Evolutionary conservation across 2,113 vertebrate genomes (phyloP), one percentile per base, ranked within the genome.

Genomic region (Zeus faber): DNA sequence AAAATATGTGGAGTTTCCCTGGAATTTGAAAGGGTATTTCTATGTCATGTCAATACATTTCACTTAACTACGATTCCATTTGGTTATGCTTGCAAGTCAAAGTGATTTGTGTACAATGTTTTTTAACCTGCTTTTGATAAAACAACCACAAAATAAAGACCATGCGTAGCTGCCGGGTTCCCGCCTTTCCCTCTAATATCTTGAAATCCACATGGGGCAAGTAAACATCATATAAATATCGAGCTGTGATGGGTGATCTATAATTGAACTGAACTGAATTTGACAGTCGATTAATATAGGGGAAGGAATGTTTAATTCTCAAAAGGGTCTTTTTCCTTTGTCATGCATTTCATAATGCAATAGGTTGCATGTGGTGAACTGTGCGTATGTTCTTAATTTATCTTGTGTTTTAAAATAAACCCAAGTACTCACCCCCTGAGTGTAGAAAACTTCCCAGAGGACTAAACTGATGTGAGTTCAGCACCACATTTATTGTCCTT

Each of bases 341-440:
- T 54, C 25, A 62, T 57, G 23, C 40, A 40, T 65, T 56, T 71
- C 50, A 72, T 54, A 68, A 79, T 70, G 58, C 27, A 78, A 45
- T 59, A 20, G 69, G 62, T 70, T 40, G 44, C 49, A 74, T 85
- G 58, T 50, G 51, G 47, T 57, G 52, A 76, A 60, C 35, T 68
- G 60, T 26, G 26, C 44, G 70, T 83, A 83, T 90, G 83, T 81
- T 88, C 88, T 82, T 79, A 67, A 80, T 91, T 84, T 85, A 72
- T 78, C 43, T 63, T 81, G 17, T 74, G 70, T 88, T 84, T 76
- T 71, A 77, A 86, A 76, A 81, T 63, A 69, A 85, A 45, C 35
- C 50, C 29, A 82, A 72, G 72, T 87, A 81, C 85, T 87, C 57
- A 49, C 80, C 69, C 65, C n/a, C 49, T 66, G 67, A 79, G 81